Conservation (phyloP, 2,113 vertebrate genomes). For the Etia nguti region DNA sequence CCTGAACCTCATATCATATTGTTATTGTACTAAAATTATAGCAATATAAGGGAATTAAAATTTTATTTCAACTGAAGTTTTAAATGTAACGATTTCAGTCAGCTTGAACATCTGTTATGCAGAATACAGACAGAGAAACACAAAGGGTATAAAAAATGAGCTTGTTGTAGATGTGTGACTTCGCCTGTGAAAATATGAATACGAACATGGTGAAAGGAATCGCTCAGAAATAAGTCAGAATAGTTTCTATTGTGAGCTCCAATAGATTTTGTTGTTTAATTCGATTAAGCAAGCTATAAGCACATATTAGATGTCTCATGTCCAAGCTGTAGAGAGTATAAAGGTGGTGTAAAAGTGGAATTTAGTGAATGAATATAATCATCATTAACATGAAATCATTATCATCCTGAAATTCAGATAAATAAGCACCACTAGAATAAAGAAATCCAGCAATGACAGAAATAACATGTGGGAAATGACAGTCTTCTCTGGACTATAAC, state of each 20-base stretch:
- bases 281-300: background rate
- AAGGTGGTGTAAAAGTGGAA: background rate
- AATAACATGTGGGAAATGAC: accelerated
- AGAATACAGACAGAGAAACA: background rate
- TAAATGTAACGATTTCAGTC: background rate
- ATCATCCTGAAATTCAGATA: background rate
- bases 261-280: background rate
- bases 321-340: accelerated
- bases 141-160: background rate
- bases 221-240: accelerated
- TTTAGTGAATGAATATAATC: background rate
- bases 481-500: background rate
- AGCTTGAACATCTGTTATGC: background rate
- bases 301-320: background rate
- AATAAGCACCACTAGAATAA: background rate
- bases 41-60: no score
- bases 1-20: no score
- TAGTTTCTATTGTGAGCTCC: background rate
- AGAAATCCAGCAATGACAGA: background rate
- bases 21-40: no score
- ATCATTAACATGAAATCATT: background rate
- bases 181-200: background rate
- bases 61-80: no score
- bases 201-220: background rate
- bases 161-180: background rate